Conservation (phyloP, 2,797 vertebrate genomes). For the Petrocephalus schoutedeni region DNA sequence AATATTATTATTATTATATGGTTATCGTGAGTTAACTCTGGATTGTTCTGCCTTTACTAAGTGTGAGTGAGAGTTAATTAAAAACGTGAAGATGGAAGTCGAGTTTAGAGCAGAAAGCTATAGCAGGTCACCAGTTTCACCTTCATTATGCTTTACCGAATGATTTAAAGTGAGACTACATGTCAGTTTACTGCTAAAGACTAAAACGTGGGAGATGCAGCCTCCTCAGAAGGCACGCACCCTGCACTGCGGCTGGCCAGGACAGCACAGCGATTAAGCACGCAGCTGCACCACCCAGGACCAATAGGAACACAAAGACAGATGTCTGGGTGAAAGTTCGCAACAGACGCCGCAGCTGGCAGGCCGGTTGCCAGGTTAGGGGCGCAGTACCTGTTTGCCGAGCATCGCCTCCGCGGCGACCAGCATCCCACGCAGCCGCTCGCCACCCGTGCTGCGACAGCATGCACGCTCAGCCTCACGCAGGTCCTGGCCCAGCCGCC, state of each 20-base stretch:
- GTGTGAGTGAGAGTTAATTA: conserved; percentile 28
- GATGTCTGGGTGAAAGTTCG: neutral
- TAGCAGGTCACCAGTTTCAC: neutral
- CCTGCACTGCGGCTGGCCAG: neutral
- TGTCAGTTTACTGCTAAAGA: neutral
- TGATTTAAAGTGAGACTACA: neutral
- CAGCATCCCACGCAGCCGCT: conserved; percentile 75
- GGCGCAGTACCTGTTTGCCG: conserved; percentile 75
- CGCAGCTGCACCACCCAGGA: neutral
- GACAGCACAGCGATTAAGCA: neutral
- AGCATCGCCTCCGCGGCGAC: conserved; percentile 74
- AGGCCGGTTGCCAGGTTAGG: neutral
- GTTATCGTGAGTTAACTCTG: neutral
- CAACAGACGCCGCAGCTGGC: neutral
- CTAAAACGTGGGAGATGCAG: neutral
- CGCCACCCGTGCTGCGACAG: conserved; percentile 85
- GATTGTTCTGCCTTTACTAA: conserved; percentile 22
- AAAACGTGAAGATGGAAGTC: neutral
- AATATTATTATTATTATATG: too few species aligned
- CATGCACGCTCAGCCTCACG: conserved; percentile 87
- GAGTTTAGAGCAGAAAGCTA: neutral
- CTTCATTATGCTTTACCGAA: neutral
- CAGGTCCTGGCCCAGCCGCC: conserved; percentile 69
- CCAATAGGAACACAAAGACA: neutral
- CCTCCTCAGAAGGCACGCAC: neutral